A percentile compares a stretch with the other conserved stretches of the same genome.
These are phyloP conservation scores for Sminthurides aquaticus DNA, from an alignment of 2,888 invertebrate species.

Conservation along the genomic window DNA sequence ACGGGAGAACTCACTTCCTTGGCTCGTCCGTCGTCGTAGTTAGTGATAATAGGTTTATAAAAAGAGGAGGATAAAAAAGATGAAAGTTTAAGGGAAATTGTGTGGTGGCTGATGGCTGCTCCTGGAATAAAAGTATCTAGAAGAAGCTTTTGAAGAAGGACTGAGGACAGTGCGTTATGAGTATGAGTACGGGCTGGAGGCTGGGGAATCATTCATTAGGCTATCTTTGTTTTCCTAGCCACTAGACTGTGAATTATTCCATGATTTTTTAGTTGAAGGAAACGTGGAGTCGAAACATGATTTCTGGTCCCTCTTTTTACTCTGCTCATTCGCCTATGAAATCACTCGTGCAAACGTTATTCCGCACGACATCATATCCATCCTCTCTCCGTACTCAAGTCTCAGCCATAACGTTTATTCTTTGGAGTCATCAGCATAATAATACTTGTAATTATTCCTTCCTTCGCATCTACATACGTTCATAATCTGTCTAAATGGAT, in stretches of 20 bases:
- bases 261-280: slow-evolving; percentile 18
- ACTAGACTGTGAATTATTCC: slow-evolving; percentile 34
- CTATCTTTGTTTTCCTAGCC: slow-evolving; percentile 36
- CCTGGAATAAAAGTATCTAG: not conserved
- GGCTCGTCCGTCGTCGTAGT: not conserved
- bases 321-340: slow-evolving; percentile 35
- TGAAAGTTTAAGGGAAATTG: not conserved
- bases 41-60: not conserved
- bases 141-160: not conserved
- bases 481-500: not conserved
- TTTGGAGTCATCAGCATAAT: slow-evolving; percentile 24
- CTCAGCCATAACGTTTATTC: slow-evolving; percentile 17
- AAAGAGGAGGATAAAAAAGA: not conserved
- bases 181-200: not conserved
- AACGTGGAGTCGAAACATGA: slow-evolving; percentile 25
- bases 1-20: too few species aligned
- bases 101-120: not conserved
- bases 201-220: slow-evolving; percentile 32
- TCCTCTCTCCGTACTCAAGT: slow-evolving; percentile 15
- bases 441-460: slow-evolving; percentile 25
- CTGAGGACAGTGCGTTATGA: slow-evolving; percentile 5
- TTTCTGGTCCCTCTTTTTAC: slow-evolving; percentile 31
- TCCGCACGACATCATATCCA: slow-evolving; percentile 28
- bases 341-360: slow-evolving; percentile 37
- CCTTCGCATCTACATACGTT: slow-evolving; percentile 2